Conservation (phyloP, 1,140 invertebrate species). For the Drosophila bifasciata region DNA sequence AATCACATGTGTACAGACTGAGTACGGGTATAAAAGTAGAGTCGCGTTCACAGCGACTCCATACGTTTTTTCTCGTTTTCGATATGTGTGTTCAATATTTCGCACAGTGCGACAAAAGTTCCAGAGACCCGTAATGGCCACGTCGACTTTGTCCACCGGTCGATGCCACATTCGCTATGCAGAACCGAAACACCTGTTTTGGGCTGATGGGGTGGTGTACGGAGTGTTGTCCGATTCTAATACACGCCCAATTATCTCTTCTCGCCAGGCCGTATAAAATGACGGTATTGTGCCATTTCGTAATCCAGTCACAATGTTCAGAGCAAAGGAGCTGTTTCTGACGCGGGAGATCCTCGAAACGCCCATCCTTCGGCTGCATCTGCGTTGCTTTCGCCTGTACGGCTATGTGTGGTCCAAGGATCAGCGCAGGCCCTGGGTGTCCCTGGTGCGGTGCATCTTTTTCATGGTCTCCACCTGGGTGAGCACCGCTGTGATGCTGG, state of each 20-base stretch:
- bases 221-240: too few relatives aligned
- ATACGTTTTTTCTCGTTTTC: too few relatives aligned
- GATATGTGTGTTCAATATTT: too few relatives aligned
- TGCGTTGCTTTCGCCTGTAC: conserved; percentile 60
- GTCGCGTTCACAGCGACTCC: too few relatives aligned
- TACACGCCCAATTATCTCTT: too few relatives aligned
- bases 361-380: conserved; percentile 48
- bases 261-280: conserved; percentile 59
- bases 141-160: too few relatives aligned
- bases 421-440: conserved; percentile 41
- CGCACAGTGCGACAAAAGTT: too few relatives aligned
- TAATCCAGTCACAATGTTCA: conserved; percentile 45
- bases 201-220: conserved; percentile 69
- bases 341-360: conserved; percentile 42
- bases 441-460: conserved; percentile 53
- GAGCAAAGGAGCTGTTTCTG: conserved; percentile 53
- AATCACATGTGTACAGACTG: too few relatives aligned
- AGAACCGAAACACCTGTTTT: conserved; percentile 60
- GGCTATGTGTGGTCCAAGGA: conserved; percentile 62
- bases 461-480: conserved; percentile 73
- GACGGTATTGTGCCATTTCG: rapidly evolving
- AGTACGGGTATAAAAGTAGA: too few relatives aligned
- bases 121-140: too few relatives aligned
- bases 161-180: conserved; percentile 22
- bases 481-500: conserved; percentile 58